phyloP scores from a whole-genome alignment of 2,797 vertebrate species.

The Rhinichthys osculus region DNA sequence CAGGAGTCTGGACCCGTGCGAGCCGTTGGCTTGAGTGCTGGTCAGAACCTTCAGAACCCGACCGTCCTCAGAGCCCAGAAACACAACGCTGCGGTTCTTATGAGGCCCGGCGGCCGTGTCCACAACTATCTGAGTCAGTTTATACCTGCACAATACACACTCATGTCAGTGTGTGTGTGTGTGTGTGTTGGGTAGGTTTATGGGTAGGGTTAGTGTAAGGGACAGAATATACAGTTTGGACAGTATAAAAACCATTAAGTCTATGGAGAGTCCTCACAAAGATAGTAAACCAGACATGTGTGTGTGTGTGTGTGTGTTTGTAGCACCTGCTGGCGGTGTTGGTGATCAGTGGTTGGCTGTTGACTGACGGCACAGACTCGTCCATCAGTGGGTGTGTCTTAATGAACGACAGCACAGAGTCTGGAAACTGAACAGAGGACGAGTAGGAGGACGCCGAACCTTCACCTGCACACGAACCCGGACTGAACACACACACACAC shows the following conservation, averaged over 20 bases:
- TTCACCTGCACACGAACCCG: constrained; percentile 91
- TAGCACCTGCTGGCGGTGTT: constrained; percentile 89
- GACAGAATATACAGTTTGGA: too few species aligned
- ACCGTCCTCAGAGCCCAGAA: constrained; percentile 93
- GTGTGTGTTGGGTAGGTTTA: background rate
- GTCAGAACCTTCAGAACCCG: constrained; percentile 91
- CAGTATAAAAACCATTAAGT: too few species aligned
- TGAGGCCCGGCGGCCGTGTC: constrained; percentile 88
- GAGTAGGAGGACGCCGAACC: constrained; percentile 85
- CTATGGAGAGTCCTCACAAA: too few species aligned
- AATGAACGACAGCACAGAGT: constrained; percentile 91
- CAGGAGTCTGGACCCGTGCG: constrained; percentile 86
- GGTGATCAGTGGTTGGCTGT: constrained; percentile 89
- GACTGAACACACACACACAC: constrained; percentile 75
- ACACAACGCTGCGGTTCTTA: constrained; percentile 90
- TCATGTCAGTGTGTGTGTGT: background rate
- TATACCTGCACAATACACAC: constrained; percentile 78
- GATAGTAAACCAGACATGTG: background rate
- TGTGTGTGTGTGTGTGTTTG: constrained; percentile 1
- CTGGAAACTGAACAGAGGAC: constrained; percentile 92
- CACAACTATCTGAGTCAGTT: constrained; percentile 87
- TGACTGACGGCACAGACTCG: constrained; percentile 85
- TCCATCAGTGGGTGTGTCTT: constrained; percentile 96
- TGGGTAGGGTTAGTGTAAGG: too few species aligned
- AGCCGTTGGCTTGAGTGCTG: constrained; percentile 81